Percentiles rank a stretch among this genome's conserved stretches.
Evolutionary conservation across 92 coral and sea anemone genomes (phyloP).

Genomic region (Blastomussa wellsi): DNA sequence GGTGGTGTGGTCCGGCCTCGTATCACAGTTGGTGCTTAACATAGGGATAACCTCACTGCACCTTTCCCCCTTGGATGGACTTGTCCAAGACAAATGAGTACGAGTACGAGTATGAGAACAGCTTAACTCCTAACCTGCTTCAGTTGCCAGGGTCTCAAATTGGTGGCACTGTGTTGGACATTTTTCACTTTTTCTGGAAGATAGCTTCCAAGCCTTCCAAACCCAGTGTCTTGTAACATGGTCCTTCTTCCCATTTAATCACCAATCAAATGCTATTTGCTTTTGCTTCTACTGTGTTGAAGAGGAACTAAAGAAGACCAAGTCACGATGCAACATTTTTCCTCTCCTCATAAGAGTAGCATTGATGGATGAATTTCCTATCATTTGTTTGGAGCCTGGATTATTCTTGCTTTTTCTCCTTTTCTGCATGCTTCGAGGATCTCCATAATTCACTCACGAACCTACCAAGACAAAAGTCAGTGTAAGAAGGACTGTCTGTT

Average conservation of each 20-base stretch:
- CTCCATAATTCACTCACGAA: conserved; percentile 48
- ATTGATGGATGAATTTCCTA: neutral
- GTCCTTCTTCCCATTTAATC: neutral
- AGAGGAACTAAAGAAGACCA: neutral
- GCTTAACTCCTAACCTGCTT: neutral
- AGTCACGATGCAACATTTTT: neutral
- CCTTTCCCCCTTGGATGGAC: no score
- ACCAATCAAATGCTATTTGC: neutral
- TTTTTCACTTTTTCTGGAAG: neutral
- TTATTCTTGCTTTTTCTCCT: conserved; percentile 20
- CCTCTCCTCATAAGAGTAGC: neutral
- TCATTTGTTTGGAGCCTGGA: neutral
- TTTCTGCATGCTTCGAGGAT: neutral
- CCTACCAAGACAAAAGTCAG: conserved; percentile 1
- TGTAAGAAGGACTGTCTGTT: neutral
- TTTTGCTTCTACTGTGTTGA: neutral
- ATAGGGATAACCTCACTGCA: no score
- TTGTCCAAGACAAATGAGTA: no score
- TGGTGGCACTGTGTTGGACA: neutral
- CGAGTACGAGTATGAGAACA: no score
- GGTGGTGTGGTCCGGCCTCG: no score
- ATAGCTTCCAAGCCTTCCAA: neutral
- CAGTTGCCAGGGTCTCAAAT: neutral
- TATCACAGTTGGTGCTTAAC: no score
- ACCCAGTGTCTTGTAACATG: neutral